phyloP scores from a whole-genome alignment of 2,888 invertebrate species.

The Phalangium opilio region DNA sequence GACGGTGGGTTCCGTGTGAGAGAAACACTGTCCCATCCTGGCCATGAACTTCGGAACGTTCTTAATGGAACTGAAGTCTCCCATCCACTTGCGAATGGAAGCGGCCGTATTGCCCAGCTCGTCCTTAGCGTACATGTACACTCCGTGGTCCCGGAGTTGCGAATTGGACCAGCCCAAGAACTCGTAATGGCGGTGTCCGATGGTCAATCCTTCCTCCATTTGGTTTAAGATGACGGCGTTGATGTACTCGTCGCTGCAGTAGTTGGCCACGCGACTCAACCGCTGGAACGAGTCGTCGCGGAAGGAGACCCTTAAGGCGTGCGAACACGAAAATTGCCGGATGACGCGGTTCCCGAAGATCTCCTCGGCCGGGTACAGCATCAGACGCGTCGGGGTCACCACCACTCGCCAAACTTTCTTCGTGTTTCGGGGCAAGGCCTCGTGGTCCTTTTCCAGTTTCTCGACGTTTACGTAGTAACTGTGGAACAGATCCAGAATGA shows the following conservation, averaged over 20 bases:
- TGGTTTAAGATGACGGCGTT: conserved; percentile 3
- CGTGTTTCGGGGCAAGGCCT: no score
- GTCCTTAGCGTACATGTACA: conserved; percentile 20
- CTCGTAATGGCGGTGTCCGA: conserved; percentile 16
- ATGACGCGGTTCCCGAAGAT: conserved; percentile 2
- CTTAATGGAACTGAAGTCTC: conserved; percentile 18
- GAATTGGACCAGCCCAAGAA: conserved; percentile 22
- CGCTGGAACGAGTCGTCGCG: conserved; percentile 14
- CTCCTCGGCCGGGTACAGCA: conserved; percentile 14
- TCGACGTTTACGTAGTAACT: no score
- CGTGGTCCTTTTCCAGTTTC: no score
- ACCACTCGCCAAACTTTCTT: conserved; percentile 13
- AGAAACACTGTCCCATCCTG: conserved; percentile 22
- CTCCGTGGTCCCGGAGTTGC: conserved; percentile 22
- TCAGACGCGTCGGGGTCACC: conserved; percentile 16
- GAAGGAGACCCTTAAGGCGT: conserved; percentile 13
- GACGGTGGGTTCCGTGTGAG: conserved; percentile 6
- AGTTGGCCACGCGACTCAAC: conserved; percentile 9
- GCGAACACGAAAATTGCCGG: conserved; percentile 9
- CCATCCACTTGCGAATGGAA: conserved; percentile 19
- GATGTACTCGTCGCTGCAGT: conserved; percentile 6
- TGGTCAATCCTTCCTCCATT: conserved; percentile 8
- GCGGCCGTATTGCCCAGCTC: conserved; percentile 9
- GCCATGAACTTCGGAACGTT: conserved; percentile 21
- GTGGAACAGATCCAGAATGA: no score